Evolutionary conservation across 2,113 vertebrate genomes (phyloP).

Genomic region (Anseranas semipalmata): DNA sequence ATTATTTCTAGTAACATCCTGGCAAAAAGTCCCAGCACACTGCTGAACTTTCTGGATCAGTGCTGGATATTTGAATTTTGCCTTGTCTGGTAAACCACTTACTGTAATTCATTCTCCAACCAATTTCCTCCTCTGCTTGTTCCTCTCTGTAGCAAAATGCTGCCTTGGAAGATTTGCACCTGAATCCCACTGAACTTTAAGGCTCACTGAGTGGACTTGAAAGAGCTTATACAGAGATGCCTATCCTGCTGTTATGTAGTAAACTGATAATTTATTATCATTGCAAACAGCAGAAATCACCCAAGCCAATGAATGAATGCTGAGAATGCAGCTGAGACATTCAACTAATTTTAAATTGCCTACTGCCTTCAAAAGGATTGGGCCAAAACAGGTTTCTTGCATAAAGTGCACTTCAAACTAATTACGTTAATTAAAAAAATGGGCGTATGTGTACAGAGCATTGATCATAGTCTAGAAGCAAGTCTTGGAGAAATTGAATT

Average conservation of each 20-base stretch:
- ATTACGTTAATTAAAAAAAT: neutral
- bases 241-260: neutral
- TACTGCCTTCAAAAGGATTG: constrained; percentile 3
- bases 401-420: neutral
- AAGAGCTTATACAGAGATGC: neutral
- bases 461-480: neutral
- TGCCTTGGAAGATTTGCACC: neutral
- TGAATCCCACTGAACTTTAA: neutral
- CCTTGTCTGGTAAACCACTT: neutral
- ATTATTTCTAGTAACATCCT: neutral
- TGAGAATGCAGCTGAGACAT: neutral
- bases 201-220: neutral
- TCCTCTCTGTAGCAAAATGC: neutral
- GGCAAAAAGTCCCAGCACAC: neutral
- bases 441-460: neutral
- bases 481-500: neutral
- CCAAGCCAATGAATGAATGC: neutral
- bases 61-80: neutral
- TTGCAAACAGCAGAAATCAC: neutral
- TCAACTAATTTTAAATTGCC: neutral
- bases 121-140: neutral
- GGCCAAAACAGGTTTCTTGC: neutral
- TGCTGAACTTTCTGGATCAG: neutral
- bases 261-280: neutral
- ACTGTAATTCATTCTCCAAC: neutral